A percentile compares a stretch with the other conserved stretches of the same genome.
Conservation (phyloP, 2,888 invertebrate genomes). For the Pristionchus arcanus region DNA sequence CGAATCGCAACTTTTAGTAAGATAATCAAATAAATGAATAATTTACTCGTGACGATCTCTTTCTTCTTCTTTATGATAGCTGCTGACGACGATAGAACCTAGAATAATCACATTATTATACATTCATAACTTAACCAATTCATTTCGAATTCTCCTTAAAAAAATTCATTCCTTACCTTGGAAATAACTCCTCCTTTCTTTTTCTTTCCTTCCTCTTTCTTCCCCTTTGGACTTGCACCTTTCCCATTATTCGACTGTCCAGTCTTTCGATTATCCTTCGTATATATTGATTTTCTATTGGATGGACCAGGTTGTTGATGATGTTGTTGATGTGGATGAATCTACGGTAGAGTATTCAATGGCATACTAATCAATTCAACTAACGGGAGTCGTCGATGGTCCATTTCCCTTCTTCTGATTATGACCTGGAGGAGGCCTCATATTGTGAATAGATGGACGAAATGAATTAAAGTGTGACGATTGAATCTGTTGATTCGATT, state of each 20-base stretch:
- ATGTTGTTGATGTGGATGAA: background rate
- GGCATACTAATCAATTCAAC: background rate
- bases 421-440: background rate
- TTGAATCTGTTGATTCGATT: background rate
- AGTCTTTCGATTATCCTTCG: constrained; percentile 1
- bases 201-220: background rate
- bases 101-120: background rate
- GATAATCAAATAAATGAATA: background rate
- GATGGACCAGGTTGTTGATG: background rate
- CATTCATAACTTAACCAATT: background rate
- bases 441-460: background rate
- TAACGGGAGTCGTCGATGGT: background rate
- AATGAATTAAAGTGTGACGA: constrained; percentile 2
- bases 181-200: constrained; percentile 35
- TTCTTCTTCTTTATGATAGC: constrained; percentile 46
- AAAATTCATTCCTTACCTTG: background rate
- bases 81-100: constrained; percentile 32
- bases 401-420: background rate
- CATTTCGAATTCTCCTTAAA: background rate
- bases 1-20: background rate
- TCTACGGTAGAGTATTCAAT: background rate
- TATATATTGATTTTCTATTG: background rate
- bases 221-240: background rate
- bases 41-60: background rate
- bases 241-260: background rate